Conservation (phyloP, 2,888 invertebrate genomes). For the Cephus pygmeus region DNA sequence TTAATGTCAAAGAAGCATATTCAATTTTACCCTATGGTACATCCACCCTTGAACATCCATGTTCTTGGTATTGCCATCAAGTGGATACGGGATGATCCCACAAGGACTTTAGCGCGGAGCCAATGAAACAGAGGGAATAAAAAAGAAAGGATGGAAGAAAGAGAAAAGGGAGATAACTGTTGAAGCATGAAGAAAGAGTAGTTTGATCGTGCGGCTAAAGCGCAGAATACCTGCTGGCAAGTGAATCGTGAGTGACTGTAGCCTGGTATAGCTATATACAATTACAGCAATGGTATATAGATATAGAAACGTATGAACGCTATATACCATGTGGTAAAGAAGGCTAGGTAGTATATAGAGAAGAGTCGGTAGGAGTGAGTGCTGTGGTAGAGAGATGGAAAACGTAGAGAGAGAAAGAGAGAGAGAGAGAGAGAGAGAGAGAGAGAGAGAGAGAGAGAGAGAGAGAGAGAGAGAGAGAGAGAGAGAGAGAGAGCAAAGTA, state of each 20-base stretch:
- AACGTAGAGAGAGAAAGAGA: constrained; percentile 12
- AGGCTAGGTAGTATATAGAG: background rate
- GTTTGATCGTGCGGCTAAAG: background rate
- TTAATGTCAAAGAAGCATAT: background rate
- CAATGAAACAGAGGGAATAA: background rate
- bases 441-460: too few relatives aligned
- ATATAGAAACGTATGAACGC: background rate
- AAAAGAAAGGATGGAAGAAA: background rate
- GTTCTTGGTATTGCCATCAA: background rate
- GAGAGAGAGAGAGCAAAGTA: constrained; percentile 28
- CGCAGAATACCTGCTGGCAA: background rate
- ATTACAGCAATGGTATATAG: background rate
- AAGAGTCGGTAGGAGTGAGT: background rate
- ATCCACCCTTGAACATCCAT: too few relatives aligned
- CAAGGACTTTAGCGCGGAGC: background rate
- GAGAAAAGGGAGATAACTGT: background rate
- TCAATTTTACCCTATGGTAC: too few relatives aligned
- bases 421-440: too few relatives aligned
- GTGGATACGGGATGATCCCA: background rate
- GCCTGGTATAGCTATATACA: background rate
- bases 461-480: too few relatives aligned
- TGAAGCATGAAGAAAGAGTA: background rate
- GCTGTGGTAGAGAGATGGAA: constrained; percentile 14
- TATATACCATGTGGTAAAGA: background rate
- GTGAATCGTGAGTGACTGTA: background rate